Evolutionary conservation across 2,888 invertebrate species (phyloP), one percentile per base, ranked within the genome.

Genomic region (Erpobdella octoculata): DNA sequence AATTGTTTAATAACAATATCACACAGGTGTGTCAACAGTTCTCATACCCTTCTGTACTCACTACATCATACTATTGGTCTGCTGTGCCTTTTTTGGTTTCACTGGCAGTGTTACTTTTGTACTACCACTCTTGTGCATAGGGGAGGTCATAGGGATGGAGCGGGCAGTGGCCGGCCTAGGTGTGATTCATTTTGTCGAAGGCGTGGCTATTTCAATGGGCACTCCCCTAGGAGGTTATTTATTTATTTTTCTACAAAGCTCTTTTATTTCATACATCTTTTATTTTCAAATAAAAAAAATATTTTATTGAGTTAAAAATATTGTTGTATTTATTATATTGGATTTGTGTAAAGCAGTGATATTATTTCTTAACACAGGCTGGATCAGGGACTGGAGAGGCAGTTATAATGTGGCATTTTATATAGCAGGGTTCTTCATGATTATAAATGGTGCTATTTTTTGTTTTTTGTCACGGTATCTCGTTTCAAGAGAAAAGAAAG

Each of bases 71-170:
- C 71, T 79, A 38, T 46, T 66, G 58, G 48, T 75, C 8, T 75
- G 58, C 31, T 64, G 72, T 8, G 59, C 71, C 3, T 37, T 76
- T 15, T 93, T 91, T 84, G 92, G 92, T 1, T 88, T 91, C 74
- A 89, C 89, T 82, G 91, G 93, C 77, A 91, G 91, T 21, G 92
- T 91, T 71, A 92, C 92, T 84, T 93, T 92, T 85, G 89, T 91
- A 5, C 86, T 93, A 35, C 91, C 92, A 46, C 90, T 91, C 80
- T 90, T 92, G 78, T 91, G 93, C 75, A 86, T 92, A 70, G 91
- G 92, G 73, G 89, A 92, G 81, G 86, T 92, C 77, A 90, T 92
- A 76, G 89, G 91, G n/a, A 81, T 93, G 75, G 91, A 92, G 81
- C 86, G 89, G 78, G 92, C 93, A 81, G 53, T 53, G 21, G 5